Base-by-base conservation (phyloP, 2,797 vertebrate species). In the Xenopus petersii region DNA sequence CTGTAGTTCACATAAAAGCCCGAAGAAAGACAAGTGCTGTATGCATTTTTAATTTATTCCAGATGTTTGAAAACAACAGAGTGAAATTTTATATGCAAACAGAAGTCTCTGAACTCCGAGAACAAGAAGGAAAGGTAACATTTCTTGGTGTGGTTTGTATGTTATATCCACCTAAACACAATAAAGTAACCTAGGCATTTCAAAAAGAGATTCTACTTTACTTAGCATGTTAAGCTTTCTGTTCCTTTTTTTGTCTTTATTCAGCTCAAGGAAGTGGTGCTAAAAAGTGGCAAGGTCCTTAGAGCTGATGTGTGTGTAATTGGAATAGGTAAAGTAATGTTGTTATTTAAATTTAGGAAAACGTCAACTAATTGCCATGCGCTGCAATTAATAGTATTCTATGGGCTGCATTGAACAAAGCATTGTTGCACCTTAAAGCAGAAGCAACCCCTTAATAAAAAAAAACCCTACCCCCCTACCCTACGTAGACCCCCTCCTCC, bases 11-110 rank as follows among this genome's bases (percentile, higher is more conserved):
- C 1, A 6, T 42, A 42, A 1, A 42, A 42, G 36, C 3, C 24
- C 3, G 15, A 60, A 17, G 12, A 17, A 5, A 30, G 1, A 26
- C 55, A 26, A 42, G 36, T 42, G 36, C 8, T 42, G 5, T 42
- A 42, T 12, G 15, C 12, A 26, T 48, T 15, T 54, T 82, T 68
- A 64, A 67, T 49, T 13, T 65, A 26, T 81, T 60, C 54, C 88
- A 99, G 98, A 91, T 98, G 89, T 99, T 98, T 21, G 98, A 99
- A 88, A 93, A 81, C 71, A 95, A 98, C 87, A 89, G 92, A 75
- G 95, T 99, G 83, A 99, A 99, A 91, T 99, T 99, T 92, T 98
- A 99, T 91, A 98, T 99, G 96, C 92, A 98, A 89, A 98, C 97
- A 0, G 97, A 99, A 85, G 96, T 99, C 83, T 96, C 90, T 0